Percentiles rank a stretch among this genome's conserved stretches.
Conservation (phyloP, 1,140 invertebrate genomes). For the Drosophila auraria region DNA sequence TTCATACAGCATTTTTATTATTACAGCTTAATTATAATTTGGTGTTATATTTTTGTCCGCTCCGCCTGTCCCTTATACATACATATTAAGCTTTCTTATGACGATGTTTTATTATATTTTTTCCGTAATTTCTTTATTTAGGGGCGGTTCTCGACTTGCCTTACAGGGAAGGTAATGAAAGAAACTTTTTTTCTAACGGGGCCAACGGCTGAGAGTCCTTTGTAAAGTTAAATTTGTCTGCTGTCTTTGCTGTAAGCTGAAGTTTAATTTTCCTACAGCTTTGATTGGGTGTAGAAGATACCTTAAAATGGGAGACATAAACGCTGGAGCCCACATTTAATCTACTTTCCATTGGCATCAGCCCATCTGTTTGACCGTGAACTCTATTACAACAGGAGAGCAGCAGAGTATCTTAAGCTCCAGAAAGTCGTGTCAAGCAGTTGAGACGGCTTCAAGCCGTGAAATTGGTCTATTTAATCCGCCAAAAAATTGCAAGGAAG, state of each 20-base stretch:
- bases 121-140: conserved; percentile 21
- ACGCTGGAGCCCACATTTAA: conserved; percentile 2
- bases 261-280: conserved; percentile 21
- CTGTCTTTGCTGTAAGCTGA: conserved; percentile 14
- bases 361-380: conserved; percentile 2
- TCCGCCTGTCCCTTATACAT: neutral
- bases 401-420: neutral
- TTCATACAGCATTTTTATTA: conserved; percentile 1
- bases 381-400: neutral
- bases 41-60: neutral
- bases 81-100: conserved; percentile 8
- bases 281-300: neutral
- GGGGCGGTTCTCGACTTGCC: neutral
- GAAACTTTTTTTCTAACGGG: conserved; percentile 9
- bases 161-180: conserved; percentile 11
- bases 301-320: conserved; percentile 5
- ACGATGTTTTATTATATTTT: conserved; percentile 14
- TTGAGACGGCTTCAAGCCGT: conserved; percentile 20
- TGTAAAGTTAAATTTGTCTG: conserved; percentile 28
- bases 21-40: conserved; percentile 11
- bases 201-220: conserved; percentile 38
- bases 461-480: conserved; percentile 29
- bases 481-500: conserved; percentile 3
- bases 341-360: conserved; percentile 4
- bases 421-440: conserved; percentile 14